Base-by-base conservation (phyloP, 1,140 invertebrate species). In the Trichogramma pretiosum region DNA sequence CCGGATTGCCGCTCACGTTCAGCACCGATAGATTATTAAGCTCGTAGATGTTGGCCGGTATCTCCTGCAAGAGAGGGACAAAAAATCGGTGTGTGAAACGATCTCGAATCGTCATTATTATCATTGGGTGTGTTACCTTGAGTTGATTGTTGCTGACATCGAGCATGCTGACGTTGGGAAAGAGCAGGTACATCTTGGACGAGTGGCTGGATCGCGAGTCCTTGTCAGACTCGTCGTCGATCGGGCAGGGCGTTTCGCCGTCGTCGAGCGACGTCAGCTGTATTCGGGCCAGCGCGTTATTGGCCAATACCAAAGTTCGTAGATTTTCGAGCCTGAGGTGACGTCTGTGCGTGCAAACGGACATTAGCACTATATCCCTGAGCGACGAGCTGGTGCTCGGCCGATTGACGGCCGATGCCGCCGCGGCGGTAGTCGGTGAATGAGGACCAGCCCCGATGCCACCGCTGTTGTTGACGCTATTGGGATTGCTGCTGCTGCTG, bases 111-210 rank as follows among this genome's bases (percentile, higher is more conserved):
- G n/a, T n/a, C n/a, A n/a, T n/a, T n/a, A n/a, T n/a, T n/a, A n/a
- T n/a, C n/a, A n/a, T n/a, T n/a, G n/a, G n/a, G n/a, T n/a, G n/a
- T 32, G 97, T 79, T 58, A 83, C 80, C 48, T 70, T 76, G 4
- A 96, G 65, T 23, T 77, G 74, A 70, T 99, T 98, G 59, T 88
- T 87, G 56, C 89, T 92, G 7, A 98, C 80, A 68, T 98, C 95
- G 52, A 98, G 68, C 84, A 93, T 93, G 1, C 90, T 94, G 30
- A 99, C 77, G 62, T 88, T 89, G 0, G 95, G 94, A 72, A 95
- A 97, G 52, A 98, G 74, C 17, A 96, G 75, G 17, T 70, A 64
- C 17, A 62, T 52, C 40, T 72, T 72, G 0, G 65, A 59, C 0
- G 61, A 50, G 24, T 63, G 59, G n/a, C 39, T 49, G 21, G 47